Evolutionary conservation across 1,140 invertebrate genomes (phyloP), one percentile per base, ranked within the genome.

Genomic region (Drosophila nebulosa): DNA sequence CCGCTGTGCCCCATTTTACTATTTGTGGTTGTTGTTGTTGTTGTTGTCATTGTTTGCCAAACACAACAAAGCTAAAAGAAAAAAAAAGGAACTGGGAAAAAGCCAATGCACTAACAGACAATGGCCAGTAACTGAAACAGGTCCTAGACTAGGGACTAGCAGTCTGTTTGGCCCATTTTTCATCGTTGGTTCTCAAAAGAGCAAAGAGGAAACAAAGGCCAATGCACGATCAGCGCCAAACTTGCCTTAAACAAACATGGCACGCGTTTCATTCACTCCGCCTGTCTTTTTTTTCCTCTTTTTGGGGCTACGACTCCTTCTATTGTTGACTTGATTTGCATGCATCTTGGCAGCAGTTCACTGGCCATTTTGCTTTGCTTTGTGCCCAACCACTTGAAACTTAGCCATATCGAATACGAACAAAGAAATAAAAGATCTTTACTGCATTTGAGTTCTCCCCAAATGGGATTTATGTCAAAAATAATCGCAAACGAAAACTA

Each of bases 291-390:
- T 30, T 26, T 46, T 22, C 35, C 12, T 42, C 9, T 35, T 69
- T 35, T 36, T 39, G 62, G 62, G 35, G 46, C 70, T 26, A 36
- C 51, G 70, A 51, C 52, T 30, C 16, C 46, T 24, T n/a, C 70
- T 64, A 61, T 69, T 69, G 74, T 83, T 68, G 57, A 75, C 61
- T 83, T 84, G 79, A 83, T 83, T 83, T 83, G 79, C 79, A 84
- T 83, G 75, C 66, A 75, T 58, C 71, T 68, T 74, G 77, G 72
- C 72, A 69, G 27, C 51, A 58, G 39, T 68, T 64, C 79, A 83
- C 71, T 27, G 61, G 71, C 79, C 79, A 83, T 71, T 83, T 74
- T 71, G 70, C 61, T 67, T 75, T 78, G 63, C 56, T 64, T 60
- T 64, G 35, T 21, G 51, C 27, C 57, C 60, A 35, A 62, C 21